Evolutionary conservation across 2,888 invertebrate genomes (phyloP).

Genomic region (Ochropacha duplaris): DNA sequence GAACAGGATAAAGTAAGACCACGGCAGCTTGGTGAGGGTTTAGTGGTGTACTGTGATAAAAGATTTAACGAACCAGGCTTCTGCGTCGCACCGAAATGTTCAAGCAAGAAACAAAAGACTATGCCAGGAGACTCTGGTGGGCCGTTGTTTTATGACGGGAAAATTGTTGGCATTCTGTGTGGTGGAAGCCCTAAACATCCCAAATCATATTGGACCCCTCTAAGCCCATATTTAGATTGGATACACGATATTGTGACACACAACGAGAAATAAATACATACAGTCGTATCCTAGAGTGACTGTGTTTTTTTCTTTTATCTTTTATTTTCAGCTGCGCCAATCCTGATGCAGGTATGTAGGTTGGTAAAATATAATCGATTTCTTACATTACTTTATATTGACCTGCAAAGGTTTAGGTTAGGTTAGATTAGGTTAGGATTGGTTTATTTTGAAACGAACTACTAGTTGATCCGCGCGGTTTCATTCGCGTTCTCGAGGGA

Average conservation of each 20-base stretch:
- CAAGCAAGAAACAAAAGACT: not conserved
- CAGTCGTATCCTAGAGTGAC: no score
- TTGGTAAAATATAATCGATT: no score
- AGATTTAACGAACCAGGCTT: not conserved
- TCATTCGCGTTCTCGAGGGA: no score
- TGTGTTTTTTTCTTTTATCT: no score
- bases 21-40: not conserved
- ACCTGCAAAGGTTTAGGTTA: no score
- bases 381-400: no score
- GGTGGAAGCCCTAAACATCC: not conserved
- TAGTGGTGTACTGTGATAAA: not conserved
- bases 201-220: conserved; percentile 4
- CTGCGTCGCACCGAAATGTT: conserved; percentile 6
- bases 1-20: not conserved
- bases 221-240: conserved; percentile 10
- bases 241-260: not conserved
- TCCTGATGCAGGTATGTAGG: no score
- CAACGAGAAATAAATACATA: no score
- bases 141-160: conserved; percentile 9
- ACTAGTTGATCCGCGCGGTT: no score
- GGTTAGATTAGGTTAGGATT: no score
- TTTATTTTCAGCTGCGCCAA: no score
- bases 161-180: conserved; percentile 7
- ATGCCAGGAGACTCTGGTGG: conserved; percentile 8
- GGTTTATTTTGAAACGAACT: no score